Evolutionary conservation across 2,113 vertebrate species (phyloP).

Genomic region (Orcinus orca): DNA sequence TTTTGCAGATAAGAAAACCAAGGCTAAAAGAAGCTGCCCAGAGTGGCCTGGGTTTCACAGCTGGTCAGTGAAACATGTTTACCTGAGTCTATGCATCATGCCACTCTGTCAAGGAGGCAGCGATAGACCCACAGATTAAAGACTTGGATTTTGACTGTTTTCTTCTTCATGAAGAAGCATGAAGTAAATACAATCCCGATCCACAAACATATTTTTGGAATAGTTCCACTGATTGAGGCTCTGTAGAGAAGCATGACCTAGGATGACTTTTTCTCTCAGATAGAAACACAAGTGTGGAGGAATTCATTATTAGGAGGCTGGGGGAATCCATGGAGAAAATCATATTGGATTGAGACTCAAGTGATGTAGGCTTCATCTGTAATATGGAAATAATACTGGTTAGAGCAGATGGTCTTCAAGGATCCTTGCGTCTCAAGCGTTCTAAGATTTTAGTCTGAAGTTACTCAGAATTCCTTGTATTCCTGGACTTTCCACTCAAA

Average conservation of each 20-base stretch:
- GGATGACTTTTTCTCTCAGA: background rate
- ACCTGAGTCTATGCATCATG: background rate
- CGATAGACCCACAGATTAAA: background rate
- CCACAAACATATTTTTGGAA: constrained; percentile 38
- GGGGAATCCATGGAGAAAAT: background rate
- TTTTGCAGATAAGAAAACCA: constrained; percentile 16
- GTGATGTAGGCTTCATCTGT: background rate
- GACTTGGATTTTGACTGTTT: constrained; percentile 1
- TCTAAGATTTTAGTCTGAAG: background rate
- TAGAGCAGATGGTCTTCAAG: background rate
- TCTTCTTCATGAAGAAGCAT: background rate
- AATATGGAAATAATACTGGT: background rate
- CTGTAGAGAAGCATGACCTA: background rate
- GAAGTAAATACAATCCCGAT: constrained; percentile 53
- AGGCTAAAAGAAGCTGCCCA: background rate
- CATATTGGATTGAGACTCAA: background rate
- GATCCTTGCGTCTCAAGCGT: background rate
- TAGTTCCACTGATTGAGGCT: background rate
- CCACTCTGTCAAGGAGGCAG: background rate
- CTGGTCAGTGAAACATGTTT: background rate
- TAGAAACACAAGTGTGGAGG: background rate
- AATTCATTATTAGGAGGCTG: background rate
- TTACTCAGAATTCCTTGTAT: background rate
- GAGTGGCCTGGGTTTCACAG: background rate
- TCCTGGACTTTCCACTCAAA: background rate